Conservation (phyloP, 2,888 invertebrate species). For the Pegoplata infirma region DNA sequence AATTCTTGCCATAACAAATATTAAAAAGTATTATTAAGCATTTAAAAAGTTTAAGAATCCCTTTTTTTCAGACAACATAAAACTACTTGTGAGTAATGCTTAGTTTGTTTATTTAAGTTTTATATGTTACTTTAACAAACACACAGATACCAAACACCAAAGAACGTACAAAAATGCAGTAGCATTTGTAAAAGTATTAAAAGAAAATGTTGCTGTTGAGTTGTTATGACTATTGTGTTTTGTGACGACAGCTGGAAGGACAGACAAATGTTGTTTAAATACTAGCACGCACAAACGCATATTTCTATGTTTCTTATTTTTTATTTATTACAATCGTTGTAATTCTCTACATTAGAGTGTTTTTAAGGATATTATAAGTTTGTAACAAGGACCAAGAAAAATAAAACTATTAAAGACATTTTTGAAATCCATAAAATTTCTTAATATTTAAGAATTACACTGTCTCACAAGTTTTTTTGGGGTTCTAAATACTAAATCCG, state of each 20-base stretch:
- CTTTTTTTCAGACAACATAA: constrained; percentile 11
- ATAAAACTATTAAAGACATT: too few relatives aligned
- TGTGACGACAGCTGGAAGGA: constrained; percentile 45
- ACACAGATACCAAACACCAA: constrained; percentile 10
- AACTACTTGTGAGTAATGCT: constrained; percentile 2
- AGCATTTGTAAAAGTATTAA: constrained; percentile 56
- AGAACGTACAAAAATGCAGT: constrained; percentile 51
- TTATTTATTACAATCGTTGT: constrained; percentile 17
- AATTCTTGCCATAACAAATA: too few relatives aligned
- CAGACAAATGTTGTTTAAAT: constrained; percentile 38
- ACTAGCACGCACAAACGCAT: constrained; percentile 57
- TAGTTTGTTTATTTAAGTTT: constrained; percentile 24
- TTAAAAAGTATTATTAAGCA: too few relatives aligned
- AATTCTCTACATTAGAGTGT: not conserved
- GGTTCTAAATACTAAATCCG: too few relatives aligned
- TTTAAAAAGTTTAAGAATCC: too few relatives aligned
- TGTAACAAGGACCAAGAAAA: too few relatives aligned
- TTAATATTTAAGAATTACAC: too few relatives aligned
- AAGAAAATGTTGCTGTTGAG: constrained; percentile 39
- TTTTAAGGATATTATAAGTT: not conserved
- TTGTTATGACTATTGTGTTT: too few relatives aligned
- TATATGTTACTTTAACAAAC: constrained; percentile 26
- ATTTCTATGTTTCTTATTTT: constrained; percentile 22
- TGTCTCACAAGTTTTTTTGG: too few relatives aligned
- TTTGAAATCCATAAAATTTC: too few relatives aligned